A percentile compares a stretch with the other conserved stretches of the same genome.
These are phyloP conservation scores for Australoheros scitulus DNA, from an alignment of 2,113 vertebrate genomes.

Conservation along the genomic window DNA sequence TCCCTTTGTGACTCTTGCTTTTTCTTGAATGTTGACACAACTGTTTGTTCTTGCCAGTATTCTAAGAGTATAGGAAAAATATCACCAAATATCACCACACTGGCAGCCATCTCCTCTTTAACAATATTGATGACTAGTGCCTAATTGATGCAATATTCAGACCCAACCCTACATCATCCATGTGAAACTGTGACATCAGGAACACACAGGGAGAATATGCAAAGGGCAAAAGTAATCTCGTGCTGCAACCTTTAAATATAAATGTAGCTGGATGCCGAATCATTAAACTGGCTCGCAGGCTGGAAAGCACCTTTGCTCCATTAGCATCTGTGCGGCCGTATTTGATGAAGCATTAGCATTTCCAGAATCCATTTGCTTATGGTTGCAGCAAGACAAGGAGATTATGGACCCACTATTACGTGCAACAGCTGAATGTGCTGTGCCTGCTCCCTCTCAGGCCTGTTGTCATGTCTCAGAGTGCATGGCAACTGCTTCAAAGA, in stretches of 20 bases:
- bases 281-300: conserved; percentile 22
- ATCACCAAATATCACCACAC: neutral
- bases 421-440: neutral
- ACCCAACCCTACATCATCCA: neutral
- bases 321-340: conserved; percentile 32
- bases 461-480: conserved; percentile 52
- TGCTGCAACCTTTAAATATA: conserved; percentile 25
- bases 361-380: conserved; percentile 53
- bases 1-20: neutral
- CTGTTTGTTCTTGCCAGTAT: neutral
- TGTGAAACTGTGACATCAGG: neutral
- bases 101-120: neutral
- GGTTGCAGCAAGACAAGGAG: conserved; percentile 30
- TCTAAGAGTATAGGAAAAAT: neutral
- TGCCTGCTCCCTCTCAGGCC: neutral
- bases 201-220: neutral
- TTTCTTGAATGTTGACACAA: neutral
- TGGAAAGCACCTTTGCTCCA: conserved; percentile 23
- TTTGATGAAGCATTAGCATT: conserved; percentile 44
- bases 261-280: conserved; percentile 27
- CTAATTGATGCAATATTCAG: neutral
- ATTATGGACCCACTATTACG: conserved; percentile 14
- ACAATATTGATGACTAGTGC: neutral
- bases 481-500: conserved; percentile 40
- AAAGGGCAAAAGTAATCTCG: conserved; percentile 1